Evolutionary conservation across 1,140 invertebrate species (phyloP), one percentile per base, ranked within the genome.

Genomic region (Sminthurinus signatus): DNA sequence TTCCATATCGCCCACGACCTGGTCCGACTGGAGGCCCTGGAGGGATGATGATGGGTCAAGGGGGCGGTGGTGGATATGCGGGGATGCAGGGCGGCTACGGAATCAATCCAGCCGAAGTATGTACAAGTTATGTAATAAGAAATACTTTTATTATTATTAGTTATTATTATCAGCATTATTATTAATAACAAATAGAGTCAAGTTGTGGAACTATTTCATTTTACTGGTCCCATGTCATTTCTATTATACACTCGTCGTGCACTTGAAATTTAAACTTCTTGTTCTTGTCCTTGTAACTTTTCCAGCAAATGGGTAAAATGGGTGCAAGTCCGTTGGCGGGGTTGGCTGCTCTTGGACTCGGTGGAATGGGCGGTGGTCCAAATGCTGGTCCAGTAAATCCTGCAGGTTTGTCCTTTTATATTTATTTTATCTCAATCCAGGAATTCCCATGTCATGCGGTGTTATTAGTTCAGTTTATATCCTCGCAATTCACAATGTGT

Each of bases 281-380:
- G 15, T 48, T 64, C 48, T 44, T 58, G 27, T 64, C 21, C 55
- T 50, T 12, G n/a, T 52, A 28, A 51, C 57, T 51, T 70, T 72
- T 68, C 50, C 81, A 86, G 72, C 84, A 90, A 87, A 87, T 89
- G 80, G 84, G 84, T 62, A 87, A 87, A 65, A 80, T 93, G 71
- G 86, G 87, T 69, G 91, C 88, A 75, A 90, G 86, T 76, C 90
- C 89, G 48, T 79, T 93, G 73, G 89, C 89, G 60, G 88, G 89
- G 66, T 79, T 93, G 54, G 89, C 89, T 42, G 89, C 89, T 54
- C 79, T 92, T 59, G 89, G 89, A 62, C 82, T 92, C 3, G 88
- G 89, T 71, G 89, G 89, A 52, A 81, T 93, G 62, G 86, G 86
- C 70, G 77, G 80, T 48, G 82, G 87, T 46, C 72, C 74, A 64